Evolutionary conservation across 1,140 invertebrate genomes (phyloP).

Genomic region (Drosophila pandora): DNA sequence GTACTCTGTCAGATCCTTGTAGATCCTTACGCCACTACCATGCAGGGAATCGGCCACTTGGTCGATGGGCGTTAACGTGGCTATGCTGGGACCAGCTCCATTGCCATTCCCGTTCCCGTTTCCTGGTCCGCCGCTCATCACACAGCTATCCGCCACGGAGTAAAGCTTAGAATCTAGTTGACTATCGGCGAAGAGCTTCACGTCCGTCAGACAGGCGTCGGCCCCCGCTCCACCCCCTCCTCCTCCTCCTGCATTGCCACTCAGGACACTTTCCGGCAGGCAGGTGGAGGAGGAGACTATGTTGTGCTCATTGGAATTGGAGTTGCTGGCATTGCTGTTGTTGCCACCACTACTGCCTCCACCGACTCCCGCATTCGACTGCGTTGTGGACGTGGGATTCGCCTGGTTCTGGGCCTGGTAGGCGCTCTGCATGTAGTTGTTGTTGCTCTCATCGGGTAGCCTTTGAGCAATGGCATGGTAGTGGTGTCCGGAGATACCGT

Average conservation of each 20-base stretch:
- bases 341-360: not conserved
- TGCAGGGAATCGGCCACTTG: slow-evolving; percentile 84
- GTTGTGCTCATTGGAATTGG: slow-evolving; percentile 85
- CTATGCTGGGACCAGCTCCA: slow-evolving; percentile 38
- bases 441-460: slow-evolving; percentile 88
- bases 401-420: slow-evolving; percentile 83
- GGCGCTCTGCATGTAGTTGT: slow-evolving; percentile 86
- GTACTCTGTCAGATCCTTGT: slow-evolving; percentile 83
- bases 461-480: slow-evolving; percentile 92
- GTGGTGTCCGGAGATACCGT: slow-evolving; percentile 93
- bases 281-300: slow-evolving; percentile 88
- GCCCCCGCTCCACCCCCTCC: slow-evolving; percentile 24
- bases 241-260: slow-evolving; percentile 58
- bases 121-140: slow-evolving; percentile 66
- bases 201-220: slow-evolving; percentile 80
- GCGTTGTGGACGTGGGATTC: slow-evolving; percentile 73
- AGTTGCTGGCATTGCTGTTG: slow-evolving; percentile 31
- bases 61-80: slow-evolving; percentile 68
- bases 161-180: slow-evolving; percentile 87
- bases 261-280: slow-evolving; percentile 85
- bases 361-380: slow-evolving; percentile 32
- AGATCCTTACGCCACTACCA: slow-evolving; percentile 81
- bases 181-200: slow-evolving; percentile 84
- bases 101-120: slow-evolving; percentile 21
- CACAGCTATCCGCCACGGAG: slow-evolving; percentile 85